Evolutionary conservation across 1,140 invertebrate genomes (phyloP), one percentile per base, ranked within the genome.

Genomic region (Drosophila aff.): DNA sequence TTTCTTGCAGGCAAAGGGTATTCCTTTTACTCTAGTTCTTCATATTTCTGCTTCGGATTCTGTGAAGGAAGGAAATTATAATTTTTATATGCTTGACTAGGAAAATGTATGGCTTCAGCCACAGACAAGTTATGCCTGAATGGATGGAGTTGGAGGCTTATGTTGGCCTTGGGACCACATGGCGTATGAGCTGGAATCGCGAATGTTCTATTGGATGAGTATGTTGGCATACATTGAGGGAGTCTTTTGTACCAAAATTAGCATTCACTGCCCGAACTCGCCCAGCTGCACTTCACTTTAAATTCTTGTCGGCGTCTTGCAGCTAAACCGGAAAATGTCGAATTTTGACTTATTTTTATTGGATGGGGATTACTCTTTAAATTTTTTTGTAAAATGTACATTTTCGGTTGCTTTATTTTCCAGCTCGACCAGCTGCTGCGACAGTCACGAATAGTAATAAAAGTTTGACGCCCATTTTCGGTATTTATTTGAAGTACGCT

Each of bases 401-500:
- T 21, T 44, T 44, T 44, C 10, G 21, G 18, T 15, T 23, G n/a
- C 13, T 23, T 26, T 26, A n/a, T 49, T 28, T 47, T 49, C 7
- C 4, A 9, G 16, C 46, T 49, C 23, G 8, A 53, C 67, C 68
- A 64, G 68, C 82, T 85, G 69, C 46, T 74, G 47, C 59, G 47
- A 64, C 53, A 85, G 81, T 79, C 63, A 85, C 62, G 62, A 72
- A 67, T 46, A 36, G 46, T 61, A 85, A 85, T 85, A 85, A 81
- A 79, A 85, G 62, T 79, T 69, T 62, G 23, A 41, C 59, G 9
- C 26, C n/a, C 36, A 58, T 26, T 57, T 57, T 23, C 21, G 6
- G 9, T 11, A 40, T 40, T 58, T 26, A 58, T 40, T 62, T 47
- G 43, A 61, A 64, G 46, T 43, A 73, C 28, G 64, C 59, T 50